Conservation (phyloP, 2,797 vertebrate genomes). For the Myiotriccus ornatus region DNA sequence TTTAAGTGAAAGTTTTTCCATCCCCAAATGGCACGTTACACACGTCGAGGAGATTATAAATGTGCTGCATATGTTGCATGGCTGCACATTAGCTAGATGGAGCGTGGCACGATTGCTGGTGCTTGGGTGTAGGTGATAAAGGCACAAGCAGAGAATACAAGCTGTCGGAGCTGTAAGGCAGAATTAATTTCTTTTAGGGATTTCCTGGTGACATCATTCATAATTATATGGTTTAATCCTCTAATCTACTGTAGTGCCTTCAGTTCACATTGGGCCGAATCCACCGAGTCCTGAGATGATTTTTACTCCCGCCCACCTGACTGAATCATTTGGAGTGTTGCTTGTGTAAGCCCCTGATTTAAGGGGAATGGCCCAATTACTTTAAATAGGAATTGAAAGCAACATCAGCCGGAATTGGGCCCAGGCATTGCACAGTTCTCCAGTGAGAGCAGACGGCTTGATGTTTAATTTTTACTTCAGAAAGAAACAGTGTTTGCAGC, state of each 20-base stretch:
- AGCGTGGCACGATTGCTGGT: neutral
- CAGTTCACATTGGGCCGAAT: slow-evolving; percentile 6
- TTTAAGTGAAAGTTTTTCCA: slow-evolving; percentile 24
- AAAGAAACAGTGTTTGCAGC: neutral
- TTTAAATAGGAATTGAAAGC: neutral
- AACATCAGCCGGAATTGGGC: neutral
- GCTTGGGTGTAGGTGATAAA: slow-evolving; percentile 7
- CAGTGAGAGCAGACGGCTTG: neutral
- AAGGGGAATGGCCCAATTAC: neutral
- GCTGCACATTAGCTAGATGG: neutral
- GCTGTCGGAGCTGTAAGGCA: neutral
- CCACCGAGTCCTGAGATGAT: neutral
- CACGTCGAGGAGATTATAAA: neutral
- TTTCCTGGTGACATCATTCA: slow-evolving; percentile 42
- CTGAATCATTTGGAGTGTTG: neutral
- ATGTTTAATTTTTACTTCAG: neutral
- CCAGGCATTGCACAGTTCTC: neutral
- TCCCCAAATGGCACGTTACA: neutral
- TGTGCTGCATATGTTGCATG: neutral
- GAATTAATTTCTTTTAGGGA: slow-evolving; percentile 46
- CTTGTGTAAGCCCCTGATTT: slow-evolving; percentile 4
- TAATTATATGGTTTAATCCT: slow-evolving; percentile 41
- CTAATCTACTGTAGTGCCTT: slow-evolving; percentile 25
- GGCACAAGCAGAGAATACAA: neutral
- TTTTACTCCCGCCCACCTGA: neutral